Evolutionary conservation across 2,888 invertebrate genomes (phyloP).

Genomic region (Drosophila borealis): DNA sequence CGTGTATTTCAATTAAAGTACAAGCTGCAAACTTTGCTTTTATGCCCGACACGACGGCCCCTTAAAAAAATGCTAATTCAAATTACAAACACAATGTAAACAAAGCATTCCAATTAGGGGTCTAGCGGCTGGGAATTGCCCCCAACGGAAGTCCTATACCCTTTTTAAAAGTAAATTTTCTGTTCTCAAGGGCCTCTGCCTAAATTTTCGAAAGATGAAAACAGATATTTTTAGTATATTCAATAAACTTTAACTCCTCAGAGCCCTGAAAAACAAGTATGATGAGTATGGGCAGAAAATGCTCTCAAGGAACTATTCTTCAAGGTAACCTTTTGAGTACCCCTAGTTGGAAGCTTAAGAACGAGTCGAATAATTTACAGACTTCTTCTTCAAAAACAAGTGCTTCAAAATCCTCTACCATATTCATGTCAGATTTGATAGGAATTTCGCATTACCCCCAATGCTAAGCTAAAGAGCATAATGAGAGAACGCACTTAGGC

Average conservation of each 20-base stretch:
- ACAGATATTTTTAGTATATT: too few relatives aligned
- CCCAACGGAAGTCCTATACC: conserved; percentile 1
- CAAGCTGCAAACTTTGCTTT: conserved; percentile 46
- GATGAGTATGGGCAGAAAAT: too few relatives aligned
- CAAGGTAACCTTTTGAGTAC: too few relatives aligned
- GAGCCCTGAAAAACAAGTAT: too few relatives aligned
- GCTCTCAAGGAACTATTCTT: too few relatives aligned
- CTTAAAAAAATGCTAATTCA: conserved; percentile 54
- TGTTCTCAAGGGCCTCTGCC: too few relatives aligned
- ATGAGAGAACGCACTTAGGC: conserved; percentile 61
- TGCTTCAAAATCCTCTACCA: neutral
- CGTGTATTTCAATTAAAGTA: conserved; percentile 48
- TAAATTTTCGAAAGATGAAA: too few relatives aligned
- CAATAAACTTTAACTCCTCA: too few relatives aligned
- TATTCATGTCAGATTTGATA: conserved; percentile 8
- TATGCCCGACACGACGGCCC: conserved; percentile 17
- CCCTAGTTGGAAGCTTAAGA: too few relatives aligned
- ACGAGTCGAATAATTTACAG: too few relatives aligned
- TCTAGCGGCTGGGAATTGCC: neutral
- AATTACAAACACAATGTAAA: conserved; percentile 43
- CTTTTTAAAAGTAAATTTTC: conserved; percentile 1
- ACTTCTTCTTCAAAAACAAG: neutral
- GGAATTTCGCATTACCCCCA: conserved; percentile 1
- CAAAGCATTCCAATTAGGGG: conserved; percentile 12
- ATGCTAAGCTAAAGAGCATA: conserved; percentile 28